Percentiles rank a stretch among this genome's conserved stretches.
Conservation (phyloP, 2,113 vertebrate species). For the Suncus etruscus region DNA sequence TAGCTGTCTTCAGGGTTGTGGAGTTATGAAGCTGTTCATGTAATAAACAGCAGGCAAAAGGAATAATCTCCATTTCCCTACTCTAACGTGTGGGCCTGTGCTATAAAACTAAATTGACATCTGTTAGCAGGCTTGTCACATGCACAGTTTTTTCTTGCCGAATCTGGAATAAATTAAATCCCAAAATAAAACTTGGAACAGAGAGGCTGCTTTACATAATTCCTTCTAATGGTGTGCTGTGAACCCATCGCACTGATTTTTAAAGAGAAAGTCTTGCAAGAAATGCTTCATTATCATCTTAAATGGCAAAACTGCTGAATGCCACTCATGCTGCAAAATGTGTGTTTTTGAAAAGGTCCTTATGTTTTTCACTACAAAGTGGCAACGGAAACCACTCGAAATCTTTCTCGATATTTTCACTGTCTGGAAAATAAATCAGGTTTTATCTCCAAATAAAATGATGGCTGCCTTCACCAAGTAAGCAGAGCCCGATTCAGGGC, state of each 20-base stretch:
- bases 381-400: conserved; percentile 48
- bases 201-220: conserved; percentile 79
- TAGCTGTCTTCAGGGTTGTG: conserved; percentile 59
- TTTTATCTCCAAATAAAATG: conserved; percentile 57
- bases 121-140: conserved; percentile 77
- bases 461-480: conserved; percentile 18
- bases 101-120: conserved; percentile 82
- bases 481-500: neutral
- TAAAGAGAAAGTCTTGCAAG: conserved; percentile 55
- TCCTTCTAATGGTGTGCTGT: conserved; percentile 76
- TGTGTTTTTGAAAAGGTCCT: conserved; percentile 48
- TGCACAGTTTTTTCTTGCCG: conserved; percentile 68
- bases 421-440: conserved; percentile 54
- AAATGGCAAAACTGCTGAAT: conserved; percentile 73
- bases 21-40: conserved; percentile 57
- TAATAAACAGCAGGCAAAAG: conserved; percentile 77
- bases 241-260: conserved; percentile 66
- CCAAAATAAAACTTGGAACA: conserved; percentile 82
- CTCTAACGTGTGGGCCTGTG: conserved; percentile 73
- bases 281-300: conserved; percentile 73
- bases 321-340: conserved; percentile 50
- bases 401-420: conserved; percentile 46
- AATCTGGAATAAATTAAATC: conserved; percentile 81
- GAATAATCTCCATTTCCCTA: conserved; percentile 70
- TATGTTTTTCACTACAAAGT: conserved; percentile 64